Evolutionary conservation across 2,113 vertebrate genomes (phyloP), one percentile per base, ranked within the genome.

Genomic region (Lamprotornis superbus): DNA sequence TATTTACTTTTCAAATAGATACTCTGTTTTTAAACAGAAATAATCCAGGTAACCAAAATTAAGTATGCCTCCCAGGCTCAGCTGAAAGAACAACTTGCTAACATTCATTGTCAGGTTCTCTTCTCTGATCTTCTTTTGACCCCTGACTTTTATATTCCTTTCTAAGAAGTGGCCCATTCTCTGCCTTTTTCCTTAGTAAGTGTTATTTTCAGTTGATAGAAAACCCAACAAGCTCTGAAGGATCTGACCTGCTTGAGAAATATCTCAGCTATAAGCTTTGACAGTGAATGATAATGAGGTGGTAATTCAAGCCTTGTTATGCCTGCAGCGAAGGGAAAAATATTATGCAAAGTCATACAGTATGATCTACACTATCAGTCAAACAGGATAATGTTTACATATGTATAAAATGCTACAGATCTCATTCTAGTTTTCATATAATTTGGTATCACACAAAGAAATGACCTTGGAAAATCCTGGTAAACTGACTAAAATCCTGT

Each of bases 161-260:
- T n/a, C 21, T 83, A 73, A 93, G 46, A 40, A 73, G 31, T n/a
- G 71, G 42, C 20, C 46, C 33, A 21, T 46, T 79, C 57, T 64
- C 37, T 90, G 75, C 42, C 37, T 83, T 91, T 91, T 74, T 83
- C 88, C 35, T 18, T 42, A 61, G 59, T 46, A 93, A 76, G 63
- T 69, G 15, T 77, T 91, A 73, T 61, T 95, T 93, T 79, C 56
- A 87, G 39, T 75, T 93, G 85, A 83, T 61, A 90, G 79, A 92
- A 94, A 90, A 69, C n/a, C 16, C 80, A 86, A 86, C 18, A 31
- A 91, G 31, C 75, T 91, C 88, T 77, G 94, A 94, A 90, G 31
- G 82, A 76, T 90, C 42, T 90, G 95, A 79, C 61, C 79, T 68
- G 61, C 63, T 80, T 86, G 57, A 91, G 61, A 88, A 96, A 90